phyloP scores from a whole-genome alignment of 2,888 invertebrate species.

The Drosophila recens region DNA sequence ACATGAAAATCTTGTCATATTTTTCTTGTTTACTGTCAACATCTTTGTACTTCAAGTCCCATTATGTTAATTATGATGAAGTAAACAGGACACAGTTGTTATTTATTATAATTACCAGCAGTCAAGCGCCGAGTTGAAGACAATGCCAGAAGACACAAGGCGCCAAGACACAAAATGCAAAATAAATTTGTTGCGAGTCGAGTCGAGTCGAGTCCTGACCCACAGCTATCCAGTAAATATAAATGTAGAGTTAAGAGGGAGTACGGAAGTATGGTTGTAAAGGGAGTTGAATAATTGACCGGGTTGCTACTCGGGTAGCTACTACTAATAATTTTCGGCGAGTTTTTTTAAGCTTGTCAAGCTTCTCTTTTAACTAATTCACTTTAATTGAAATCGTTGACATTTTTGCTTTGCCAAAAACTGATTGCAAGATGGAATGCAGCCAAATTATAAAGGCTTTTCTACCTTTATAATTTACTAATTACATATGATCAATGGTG shows the following conservation, averaged over 20 bases:
- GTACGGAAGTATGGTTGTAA: background rate
- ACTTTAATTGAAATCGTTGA: conserved; percentile 26
- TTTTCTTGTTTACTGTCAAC: conserved; percentile 82
- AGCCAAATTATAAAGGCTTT: background rate
- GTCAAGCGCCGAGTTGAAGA: conserved; percentile 63
- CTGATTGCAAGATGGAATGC: conserved; percentile 5
- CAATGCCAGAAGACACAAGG: conserved; percentile 56
- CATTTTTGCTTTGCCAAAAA: background rate
- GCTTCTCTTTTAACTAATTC: conserved; percentile 32
- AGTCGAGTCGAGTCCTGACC: conserved; percentile 28
- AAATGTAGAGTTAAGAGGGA: background rate
- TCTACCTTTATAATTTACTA: conserved; percentile 13
- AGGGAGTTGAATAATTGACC: conserved; percentile 37
- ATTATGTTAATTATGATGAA: conserved; percentile 82
- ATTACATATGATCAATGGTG: conserved; percentile 11
- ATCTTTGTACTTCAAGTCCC: conserved; percentile 81
- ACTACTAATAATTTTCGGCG: conserved; percentile 23
- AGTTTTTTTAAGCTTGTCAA: conserved; percentile 17
- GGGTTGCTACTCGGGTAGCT: conserved; percentile 22
- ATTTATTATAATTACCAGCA: conserved; percentile 81
- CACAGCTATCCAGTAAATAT: conserved; percentile 9
- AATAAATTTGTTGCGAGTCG: conserved; percentile 68
- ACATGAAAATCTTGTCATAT: conserved; percentile 81
- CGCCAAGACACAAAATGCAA: conserved; percentile 60
- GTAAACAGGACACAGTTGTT: conserved; percentile 82